A percentile compares a stretch with the other conserved stretches of the same genome.
Conservation (phyloP, 2,888 invertebrate species). For the Gisinianus flammeolus region DNA sequence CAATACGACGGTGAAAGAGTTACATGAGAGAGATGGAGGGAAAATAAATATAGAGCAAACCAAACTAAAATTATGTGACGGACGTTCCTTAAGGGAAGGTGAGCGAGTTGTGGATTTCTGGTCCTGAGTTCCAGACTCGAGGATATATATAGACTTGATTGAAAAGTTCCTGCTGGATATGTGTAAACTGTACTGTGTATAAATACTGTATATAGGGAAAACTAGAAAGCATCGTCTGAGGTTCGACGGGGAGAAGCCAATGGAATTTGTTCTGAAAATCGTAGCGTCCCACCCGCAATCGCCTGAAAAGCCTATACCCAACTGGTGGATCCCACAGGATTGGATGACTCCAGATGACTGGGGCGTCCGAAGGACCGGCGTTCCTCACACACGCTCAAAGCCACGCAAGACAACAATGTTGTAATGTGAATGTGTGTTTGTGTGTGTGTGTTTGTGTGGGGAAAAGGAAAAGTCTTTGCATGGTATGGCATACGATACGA, state of each 20-base stretch:
- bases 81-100: too few relatives aligned
- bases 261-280: slow-evolving; percentile 46
- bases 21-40: too few relatives aligned
- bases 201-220: too few relatives aligned
- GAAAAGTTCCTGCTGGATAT: neutral
- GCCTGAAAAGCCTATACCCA: slow-evolving; percentile 38
- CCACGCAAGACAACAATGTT: slow-evolving; percentile 26
- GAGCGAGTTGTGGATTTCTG: too few relatives aligned
- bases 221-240: slow-evolving; percentile 21
- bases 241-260: slow-evolving; percentile 46
- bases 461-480: slow-evolving; percentile 7
- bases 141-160: too few relatives aligned
- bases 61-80: too few relatives aligned
- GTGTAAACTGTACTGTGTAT: neutral
- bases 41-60: too few relatives aligned
- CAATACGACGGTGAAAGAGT: too few relatives aligned
- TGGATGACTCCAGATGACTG: slow-evolving; percentile 39
- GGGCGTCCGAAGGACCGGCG: slow-evolving; percentile 33
- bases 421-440: neutral
- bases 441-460: too few relatives aligned
- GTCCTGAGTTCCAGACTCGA: too few relatives aligned
- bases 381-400: slow-evolving; percentile 21
- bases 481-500: too few relatives aligned
- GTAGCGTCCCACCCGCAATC: slow-evolving; percentile 20
- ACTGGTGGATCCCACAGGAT: slow-evolving; percentile 39